phyloP scores from a whole-genome alignment of 2,888 invertebrate genomes.

The Cheilosia vernalis region DNA sequence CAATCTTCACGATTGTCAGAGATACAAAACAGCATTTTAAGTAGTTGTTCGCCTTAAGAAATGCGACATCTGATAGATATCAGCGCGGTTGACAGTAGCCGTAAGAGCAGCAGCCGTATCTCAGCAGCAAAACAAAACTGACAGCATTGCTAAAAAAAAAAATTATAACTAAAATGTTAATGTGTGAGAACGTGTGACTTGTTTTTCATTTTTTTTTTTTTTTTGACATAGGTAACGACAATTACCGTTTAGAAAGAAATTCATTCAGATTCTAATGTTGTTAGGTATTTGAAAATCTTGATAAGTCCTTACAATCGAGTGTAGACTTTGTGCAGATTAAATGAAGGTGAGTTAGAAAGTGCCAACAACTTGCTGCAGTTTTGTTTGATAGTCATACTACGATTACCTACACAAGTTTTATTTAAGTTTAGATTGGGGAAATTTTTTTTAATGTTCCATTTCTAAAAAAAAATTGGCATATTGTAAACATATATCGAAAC shows the following conservation, averaged over 20 bases:
- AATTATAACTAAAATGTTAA: constrained; percentile 25
- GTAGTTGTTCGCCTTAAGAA: constrained; percentile 58
- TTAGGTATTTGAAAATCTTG: constrained; percentile 29
- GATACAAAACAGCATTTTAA: constrained; percentile 67
- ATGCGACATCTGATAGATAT: constrained; percentile 59
- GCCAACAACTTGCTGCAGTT: not conserved
- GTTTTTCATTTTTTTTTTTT: constrained; percentile 2
- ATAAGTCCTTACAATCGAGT: constrained; percentile 8
- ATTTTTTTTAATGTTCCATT: too few species aligned
- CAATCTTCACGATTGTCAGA: constrained; percentile 57
- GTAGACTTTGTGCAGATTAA: constrained; percentile 9
- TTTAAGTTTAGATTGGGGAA: not conserved
- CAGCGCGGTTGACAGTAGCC: constrained; percentile 47
- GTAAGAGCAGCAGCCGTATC: constrained; percentile 19
- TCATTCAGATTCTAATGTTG: constrained; percentile 37
- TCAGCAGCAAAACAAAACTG: constrained; percentile 14
- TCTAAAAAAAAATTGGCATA: too few species aligned
- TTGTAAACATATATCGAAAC: too few species aligned
- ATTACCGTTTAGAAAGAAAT: not conserved
- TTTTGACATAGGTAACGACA: constrained; percentile 25
- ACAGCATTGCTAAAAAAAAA: constrained; percentile 9
- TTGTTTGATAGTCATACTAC: not conserved
- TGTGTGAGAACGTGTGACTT: constrained; percentile 15
- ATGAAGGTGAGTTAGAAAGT: constrained; percentile 21
- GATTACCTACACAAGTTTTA: too few species aligned